Percentiles rank a stretch among this genome's conserved stretches.
These are phyloP conservation scores for Eunapius fragilis DNA, from an alignment of 37 sponge, comb jelly and placozoan species.

Conservation along the genomic window DNA sequence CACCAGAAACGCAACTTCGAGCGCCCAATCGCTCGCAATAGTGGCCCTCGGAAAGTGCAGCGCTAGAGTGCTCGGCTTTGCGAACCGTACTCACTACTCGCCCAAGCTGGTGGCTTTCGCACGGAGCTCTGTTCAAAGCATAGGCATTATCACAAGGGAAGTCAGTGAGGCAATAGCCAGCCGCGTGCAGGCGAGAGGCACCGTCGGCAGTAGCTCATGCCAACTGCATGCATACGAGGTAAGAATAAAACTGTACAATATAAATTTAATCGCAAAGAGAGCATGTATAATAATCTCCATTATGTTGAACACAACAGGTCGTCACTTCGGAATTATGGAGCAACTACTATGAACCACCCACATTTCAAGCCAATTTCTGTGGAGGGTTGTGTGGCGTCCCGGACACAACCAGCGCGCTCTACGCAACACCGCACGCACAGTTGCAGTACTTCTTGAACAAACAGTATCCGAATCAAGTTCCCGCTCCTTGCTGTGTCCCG, in stretches of 20 bases:
- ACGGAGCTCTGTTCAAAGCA: not conserved
- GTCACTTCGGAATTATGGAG: slow-evolving; percentile 16
- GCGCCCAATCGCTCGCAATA: not conserved
- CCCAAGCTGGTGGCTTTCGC: not conserved
- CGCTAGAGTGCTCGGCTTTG: not conserved
- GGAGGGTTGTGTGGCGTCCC: slow-evolving; percentile 49
- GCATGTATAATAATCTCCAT: not conserved
- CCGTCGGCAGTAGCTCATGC: not conserved
- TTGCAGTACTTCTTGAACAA: slow-evolving; percentile 27
- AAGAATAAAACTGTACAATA: not conserved
- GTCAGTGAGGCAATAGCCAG: not conserved
- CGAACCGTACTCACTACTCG: not conserved
- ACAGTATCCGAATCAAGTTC: slow-evolving; percentile 27
- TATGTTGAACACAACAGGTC: not conserved
- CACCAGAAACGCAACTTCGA: not conserved
- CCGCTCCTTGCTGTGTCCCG: slow-evolving; percentile 65
- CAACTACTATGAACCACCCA: slow-evolving; percentile 4
- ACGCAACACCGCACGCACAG: slow-evolving; percentile 47
- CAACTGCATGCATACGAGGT: not conserved
- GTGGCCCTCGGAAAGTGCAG: not conserved
- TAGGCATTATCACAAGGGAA: not conserved
- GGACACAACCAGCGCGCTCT: not conserved
- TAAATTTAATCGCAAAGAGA: too few relatives aligned
- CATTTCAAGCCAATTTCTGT: slow-evolving; percentile 61
- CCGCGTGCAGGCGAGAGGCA: not conserved